Evolutionary conservation across 1,140 invertebrate genomes (phyloP).

Genomic region (Orchestia grillus): DNA sequence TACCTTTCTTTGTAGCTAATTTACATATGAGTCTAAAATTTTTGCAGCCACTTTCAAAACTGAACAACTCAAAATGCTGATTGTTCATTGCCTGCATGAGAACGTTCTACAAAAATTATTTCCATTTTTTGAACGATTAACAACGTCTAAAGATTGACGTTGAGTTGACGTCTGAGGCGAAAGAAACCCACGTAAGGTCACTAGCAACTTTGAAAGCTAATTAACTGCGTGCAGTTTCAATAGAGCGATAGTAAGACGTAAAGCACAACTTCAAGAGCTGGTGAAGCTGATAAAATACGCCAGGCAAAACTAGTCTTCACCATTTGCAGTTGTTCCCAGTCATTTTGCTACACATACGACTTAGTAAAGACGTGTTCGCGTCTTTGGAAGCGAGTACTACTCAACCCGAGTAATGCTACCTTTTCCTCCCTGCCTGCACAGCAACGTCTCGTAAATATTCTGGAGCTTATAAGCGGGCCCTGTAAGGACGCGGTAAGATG

Average conservation of each 20-base stretch:
- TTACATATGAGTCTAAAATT: background rate
- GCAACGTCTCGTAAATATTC: conserved; percentile 7
- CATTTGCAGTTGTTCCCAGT: background rate
- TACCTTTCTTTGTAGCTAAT: background rate
- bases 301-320: background rate
- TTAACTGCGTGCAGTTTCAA: background rate
- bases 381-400: background rate
- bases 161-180: too few species aligned
- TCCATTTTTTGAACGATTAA: background rate
- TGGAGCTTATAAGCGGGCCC: background rate
- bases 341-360: background rate
- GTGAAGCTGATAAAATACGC: background rate
- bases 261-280: background rate
- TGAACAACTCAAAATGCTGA: background rate
- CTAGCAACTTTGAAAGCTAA: background rate
- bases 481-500: background rate
- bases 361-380: background rate
- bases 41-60: background rate
- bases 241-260: background rate
- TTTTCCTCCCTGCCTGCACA: background rate
- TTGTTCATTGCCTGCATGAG: background rate
- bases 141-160: too few species aligned
- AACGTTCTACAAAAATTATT: background rate
- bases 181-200: background rate
- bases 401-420: background rate